Conservation (phyloP, 2,797 vertebrate species). For the Fundulus diaphanus region DNA sequence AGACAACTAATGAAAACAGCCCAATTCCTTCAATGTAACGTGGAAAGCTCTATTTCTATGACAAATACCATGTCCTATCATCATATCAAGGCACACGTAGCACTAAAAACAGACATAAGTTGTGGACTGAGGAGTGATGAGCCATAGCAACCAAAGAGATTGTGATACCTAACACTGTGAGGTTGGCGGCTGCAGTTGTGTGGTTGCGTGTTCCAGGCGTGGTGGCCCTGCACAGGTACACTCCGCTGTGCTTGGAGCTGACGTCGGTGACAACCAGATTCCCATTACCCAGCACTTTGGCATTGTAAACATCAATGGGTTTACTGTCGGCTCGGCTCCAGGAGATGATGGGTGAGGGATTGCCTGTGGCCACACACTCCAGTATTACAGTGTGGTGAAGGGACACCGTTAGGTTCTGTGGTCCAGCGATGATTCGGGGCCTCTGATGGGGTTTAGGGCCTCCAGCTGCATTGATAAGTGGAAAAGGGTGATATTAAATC, state of each 20-base stretch:
- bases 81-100: neutral
- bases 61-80: neutral
- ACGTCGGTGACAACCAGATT: conserved; percentile 92
- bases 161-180: conserved; percentile 88
- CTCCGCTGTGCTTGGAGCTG: conserved; percentile 86
- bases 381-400: conserved; percentile 90
- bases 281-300: conserved; percentile 92
- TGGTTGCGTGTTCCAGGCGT: conserved; percentile 95
- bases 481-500: conserved; percentile 21
- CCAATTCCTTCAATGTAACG: neutral
- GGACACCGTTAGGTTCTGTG: conserved; percentile 89
- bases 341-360: conserved; percentile 94
- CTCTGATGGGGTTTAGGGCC: conserved; percentile 81
- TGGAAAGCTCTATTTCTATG: neutral
- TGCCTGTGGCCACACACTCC: conserved; percentile 94
- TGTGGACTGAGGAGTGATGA: neutral
- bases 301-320: conserved; percentile 95
- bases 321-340: conserved; percentile 95
- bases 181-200: conserved; percentile 88
- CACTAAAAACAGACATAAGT: neutral
- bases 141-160: conserved; percentile 26
- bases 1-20: conserved; percentile 22
- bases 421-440: conserved; percentile 91
- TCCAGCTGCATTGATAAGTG: conserved; percentile 69
- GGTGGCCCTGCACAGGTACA: conserved; percentile 93